Evolutionary conservation across 2,113 vertebrate species (phyloP), one percentile per base, ranked within the genome.

Genomic region (Carassius auratus): DNA sequence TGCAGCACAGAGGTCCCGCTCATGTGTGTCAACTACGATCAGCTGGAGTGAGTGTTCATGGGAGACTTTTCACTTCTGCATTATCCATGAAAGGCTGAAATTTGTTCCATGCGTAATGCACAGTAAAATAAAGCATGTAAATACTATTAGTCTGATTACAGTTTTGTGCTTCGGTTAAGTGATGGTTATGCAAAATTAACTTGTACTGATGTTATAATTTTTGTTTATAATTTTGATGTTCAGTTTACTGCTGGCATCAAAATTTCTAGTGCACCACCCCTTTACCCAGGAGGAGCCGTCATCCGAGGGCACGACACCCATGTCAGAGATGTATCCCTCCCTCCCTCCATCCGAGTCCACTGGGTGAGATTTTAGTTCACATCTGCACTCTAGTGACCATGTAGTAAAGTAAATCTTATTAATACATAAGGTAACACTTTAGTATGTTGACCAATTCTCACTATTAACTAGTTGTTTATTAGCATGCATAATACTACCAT

Each of bases 1-100:
- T 99, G 98, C 93, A 99, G 98, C 93, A 99, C 98, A 0, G 98
- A 99, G 92, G 98, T 99, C 85, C 98, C 98, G 21, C 96, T 99
- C 90, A 99, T 99, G 98, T 99, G 98, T 90, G 98, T 99, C 91
- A 99, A 99, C 95, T 99, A 99, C 79, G 98, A 99, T 94, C 97
- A 98, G 86, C 94, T 99, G 71, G 97, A 99, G 98, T 99, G 94
- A 98, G 98, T 98, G 89, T 61, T 75, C 73, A 52, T 30, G 74
- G 38, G 38, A 61, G 21, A 26, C 8, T 21, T 73, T 73, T 73
- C 36, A 38, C 36, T 42, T 73, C 19, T 73, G 17, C 69, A 12
- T 42, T 42, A 30, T 36, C 7, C 30, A 19, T 36, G 19, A 19
- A 36, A 69, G 66, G 66, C 5, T 69, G 30, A 69, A 36, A 69